A percentile compares a stretch with the other conserved stretches of the same genome.
These are phyloP conservation scores for Ptychadena robeensis DNA, from an alignment of 2,797 vertebrate species.

Conservation along the genomic window DNA sequence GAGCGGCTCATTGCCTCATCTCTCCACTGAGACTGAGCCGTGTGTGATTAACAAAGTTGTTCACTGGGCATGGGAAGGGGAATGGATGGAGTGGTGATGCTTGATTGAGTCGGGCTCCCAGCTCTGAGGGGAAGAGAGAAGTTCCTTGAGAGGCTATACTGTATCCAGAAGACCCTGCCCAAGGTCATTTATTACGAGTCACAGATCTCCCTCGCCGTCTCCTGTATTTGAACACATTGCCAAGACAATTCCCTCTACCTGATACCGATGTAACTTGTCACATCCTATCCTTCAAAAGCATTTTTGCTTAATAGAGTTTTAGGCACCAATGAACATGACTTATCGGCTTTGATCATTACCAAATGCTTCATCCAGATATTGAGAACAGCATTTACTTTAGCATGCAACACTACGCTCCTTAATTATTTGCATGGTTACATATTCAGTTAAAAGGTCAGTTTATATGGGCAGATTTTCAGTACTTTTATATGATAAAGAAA, in stretches of 20 bases:
- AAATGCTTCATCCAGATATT: neutral
- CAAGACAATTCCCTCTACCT: neutral
- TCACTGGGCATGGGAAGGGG: too few relatives aligned
- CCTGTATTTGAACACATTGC: neutral
- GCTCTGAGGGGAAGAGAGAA: too few relatives aligned
- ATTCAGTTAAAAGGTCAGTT: neutral
- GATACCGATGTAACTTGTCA: neutral
- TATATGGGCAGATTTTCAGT: neutral
- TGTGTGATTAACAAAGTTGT: too few relatives aligned
- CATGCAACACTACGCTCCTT: neutral
- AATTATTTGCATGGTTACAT: neutral
- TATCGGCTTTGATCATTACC: neutral
- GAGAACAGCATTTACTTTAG: neutral
- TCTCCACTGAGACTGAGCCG: too few relatives aligned
- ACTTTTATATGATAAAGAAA: neutral
- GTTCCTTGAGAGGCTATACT: too few relatives aligned
- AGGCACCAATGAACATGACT: neutral
- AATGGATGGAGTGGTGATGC: too few relatives aligned
- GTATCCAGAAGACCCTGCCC: neutral
- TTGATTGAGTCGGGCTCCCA: too few relatives aligned
- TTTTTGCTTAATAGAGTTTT: neutral
- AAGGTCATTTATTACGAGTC: neutral
- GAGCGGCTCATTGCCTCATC: too few relatives aligned
- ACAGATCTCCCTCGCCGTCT: neutral
- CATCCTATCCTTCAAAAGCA: neutral